Conservation (phyloP, 2,113 vertebrate species). For the Carassius carassius region DNA sequence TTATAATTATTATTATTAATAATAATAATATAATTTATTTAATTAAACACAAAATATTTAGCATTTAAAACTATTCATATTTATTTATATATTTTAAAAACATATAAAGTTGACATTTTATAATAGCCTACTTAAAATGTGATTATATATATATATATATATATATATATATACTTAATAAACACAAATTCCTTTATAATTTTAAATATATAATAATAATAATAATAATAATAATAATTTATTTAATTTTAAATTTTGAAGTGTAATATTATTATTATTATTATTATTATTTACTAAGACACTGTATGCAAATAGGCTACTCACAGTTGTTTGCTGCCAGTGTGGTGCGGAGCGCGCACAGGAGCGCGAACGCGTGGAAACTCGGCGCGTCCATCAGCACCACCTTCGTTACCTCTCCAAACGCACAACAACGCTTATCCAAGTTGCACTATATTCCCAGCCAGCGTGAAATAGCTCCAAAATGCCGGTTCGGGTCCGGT, state of each 20-base stretch:
- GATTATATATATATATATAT: too few relatives aligned
- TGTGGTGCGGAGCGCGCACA: conserved; percentile 43
- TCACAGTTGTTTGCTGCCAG: conserved; percentile 59
- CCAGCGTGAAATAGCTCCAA: conserved; percentile 49
- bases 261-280: background rate
- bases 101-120: too few relatives aligned
- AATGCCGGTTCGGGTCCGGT: background rate
- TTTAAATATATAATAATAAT: too few relatives aligned
- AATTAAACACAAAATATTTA: too few relatives aligned
- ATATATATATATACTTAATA: too few relatives aligned
- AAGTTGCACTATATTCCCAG: conserved; percentile 51
- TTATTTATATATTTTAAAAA: too few relatives aligned
- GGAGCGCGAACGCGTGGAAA: conserved; percentile 40
- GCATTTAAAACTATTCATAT: too few relatives aligned
- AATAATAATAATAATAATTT: too few relatives aligned
- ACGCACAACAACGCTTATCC: conserved; percentile 40
- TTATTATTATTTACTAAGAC: background rate
- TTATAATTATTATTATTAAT: too few relatives aligned
- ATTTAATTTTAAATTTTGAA: background rate
- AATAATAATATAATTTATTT: too few relatives aligned
- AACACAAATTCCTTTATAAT: too few relatives aligned
- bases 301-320: background rate
- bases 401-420: conserved; percentile 35
- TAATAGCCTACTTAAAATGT: too few relatives aligned
- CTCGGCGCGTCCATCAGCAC: conserved; percentile 41